Conservation (phyloP, 1,140 invertebrate genomes). For the Pygmarrhopalites habei region DNA sequence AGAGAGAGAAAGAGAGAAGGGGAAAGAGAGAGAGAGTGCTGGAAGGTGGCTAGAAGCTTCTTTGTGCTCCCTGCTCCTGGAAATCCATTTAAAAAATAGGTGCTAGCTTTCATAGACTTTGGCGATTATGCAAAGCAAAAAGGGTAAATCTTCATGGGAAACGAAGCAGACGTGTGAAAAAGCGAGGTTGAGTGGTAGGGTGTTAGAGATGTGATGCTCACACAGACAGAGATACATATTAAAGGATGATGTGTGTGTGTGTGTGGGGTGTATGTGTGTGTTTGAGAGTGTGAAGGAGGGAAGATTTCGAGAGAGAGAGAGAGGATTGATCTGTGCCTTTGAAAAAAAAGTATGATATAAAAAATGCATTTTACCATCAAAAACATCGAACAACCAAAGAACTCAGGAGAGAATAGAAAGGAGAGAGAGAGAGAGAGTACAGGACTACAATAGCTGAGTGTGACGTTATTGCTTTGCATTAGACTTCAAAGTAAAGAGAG, state of each 20-base stretch:
- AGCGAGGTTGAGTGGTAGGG: neutral
- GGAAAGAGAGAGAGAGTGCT: neutral
- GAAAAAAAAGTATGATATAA: slow-evolving; percentile 16
- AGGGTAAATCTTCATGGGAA: slow-evolving; percentile 40
- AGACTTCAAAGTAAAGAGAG: neutral
- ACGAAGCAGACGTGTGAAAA: slow-evolving; percentile 33
- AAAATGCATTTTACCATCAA: slow-evolving; percentile 35
- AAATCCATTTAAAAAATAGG: slow-evolving; percentile 37
- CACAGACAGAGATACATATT: too few species aligned
- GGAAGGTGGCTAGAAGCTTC: slow-evolving; percentile 2
- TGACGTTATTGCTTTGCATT: too few species aligned
- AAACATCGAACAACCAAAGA: slow-evolving; percentile 16
- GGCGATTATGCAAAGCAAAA: slow-evolving; percentile 39
- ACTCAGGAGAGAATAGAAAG: slow-evolving; percentile 1
- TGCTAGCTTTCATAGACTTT: slow-evolving; percentile 37
- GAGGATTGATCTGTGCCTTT: neutral
- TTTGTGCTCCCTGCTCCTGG: slow-evolving; percentile 11
- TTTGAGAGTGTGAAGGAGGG: too few species aligned
- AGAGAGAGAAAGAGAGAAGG: too few species aligned
- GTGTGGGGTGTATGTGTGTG: too few species aligned
- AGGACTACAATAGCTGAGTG: neutral
- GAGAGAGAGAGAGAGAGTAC: neutral
- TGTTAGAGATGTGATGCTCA: too few species aligned
- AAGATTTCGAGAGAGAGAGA: too few species aligned
- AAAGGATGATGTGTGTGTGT: too few species aligned